Evolutionary conservation across 30 jellyfish, hydroid and myxozoan genomes (phyloP), one percentile per base, ranked within the genome.

Genomic region (Cassiopea andromeda): DNA sequence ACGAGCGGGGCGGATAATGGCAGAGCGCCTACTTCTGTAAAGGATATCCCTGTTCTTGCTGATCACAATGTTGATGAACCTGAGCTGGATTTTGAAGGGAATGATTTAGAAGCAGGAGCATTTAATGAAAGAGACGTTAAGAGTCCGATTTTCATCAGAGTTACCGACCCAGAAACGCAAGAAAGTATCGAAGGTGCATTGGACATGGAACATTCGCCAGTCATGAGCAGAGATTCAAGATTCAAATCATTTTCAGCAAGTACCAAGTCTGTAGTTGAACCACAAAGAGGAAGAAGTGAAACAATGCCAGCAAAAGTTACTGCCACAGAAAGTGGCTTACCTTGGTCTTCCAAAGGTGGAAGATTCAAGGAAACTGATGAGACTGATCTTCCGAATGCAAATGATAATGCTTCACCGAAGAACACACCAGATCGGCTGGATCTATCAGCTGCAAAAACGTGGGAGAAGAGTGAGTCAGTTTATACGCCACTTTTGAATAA

Each of bases 401-500:
- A 16, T 4, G 86, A 17, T 75, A 7, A 44, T 46, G n/a, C 86
- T 50, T 13, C 7, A n/a, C 70, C 16, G 70, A 75, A 16, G n/a
- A 58, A 17, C 54, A 48, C 74, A 15, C 87, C 95, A 48, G 54
- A 27, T 1, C 72, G 59, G 15, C 91, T 80, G 5, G 91, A 78
- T 46, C 48, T 69, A 14, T 68, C 95, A 2, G 72, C 61, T 46
- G 61, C 81, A 2, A 60, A n/a, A 19, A 44, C 9, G 12, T 14
- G 27, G 13, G 91, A 78, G 75, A 69, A 79, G 44, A 38, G 67
- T 4, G 92, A 89, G 46, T 84, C 92, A 10, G 54, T 85, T 66
- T 94, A 94, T 83, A 94, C 97, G 54, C 97, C 98, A 1, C 87
- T 94, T 38, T n/a, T 94, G 7, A 83, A 69, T 8, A 76, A 70